phyloP scores from a whole-genome alignment of 2,797 vertebrate species.

The Mus caroli region DNA sequence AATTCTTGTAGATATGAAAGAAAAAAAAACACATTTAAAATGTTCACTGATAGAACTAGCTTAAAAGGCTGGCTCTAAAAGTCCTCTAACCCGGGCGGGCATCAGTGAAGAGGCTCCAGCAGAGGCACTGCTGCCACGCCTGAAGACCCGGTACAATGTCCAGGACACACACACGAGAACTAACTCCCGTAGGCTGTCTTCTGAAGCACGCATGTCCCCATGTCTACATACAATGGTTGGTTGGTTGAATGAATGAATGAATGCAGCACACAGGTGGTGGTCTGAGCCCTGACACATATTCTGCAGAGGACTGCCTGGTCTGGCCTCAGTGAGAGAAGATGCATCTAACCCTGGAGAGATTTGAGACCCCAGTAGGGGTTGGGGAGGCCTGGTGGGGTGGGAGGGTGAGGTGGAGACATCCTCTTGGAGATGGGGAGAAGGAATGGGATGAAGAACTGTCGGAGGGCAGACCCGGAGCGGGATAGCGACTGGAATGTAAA shows the following conservation, averaged over 20 bases:
- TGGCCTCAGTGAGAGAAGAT: too few relatives aligned
- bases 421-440: too few relatives aligned
- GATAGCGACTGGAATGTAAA: too few relatives aligned
- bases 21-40: constrained; percentile 25
- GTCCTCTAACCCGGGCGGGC: background rate
- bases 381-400: too few relatives aligned
- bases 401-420: too few relatives aligned
- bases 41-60: background rate
- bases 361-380: too few relatives aligned
- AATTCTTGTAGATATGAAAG: background rate
- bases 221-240: background rate
- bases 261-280: background rate
- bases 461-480: too few relatives aligned
- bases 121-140: background rate
- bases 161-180: background rate
- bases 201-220: accelerated
- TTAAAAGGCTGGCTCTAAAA: background rate
- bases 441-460: too few relatives aligned
- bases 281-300: too few relatives aligned
- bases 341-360: too few relatives aligned
- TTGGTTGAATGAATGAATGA: too few relatives aligned
- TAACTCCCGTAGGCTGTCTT: background rate
- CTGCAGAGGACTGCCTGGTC: too few relatives aligned
- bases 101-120: background rate
- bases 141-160: background rate